phyloP scores from a whole-genome alignment of 2,888 invertebrate genomes.

The Phania funesta region DNA sequence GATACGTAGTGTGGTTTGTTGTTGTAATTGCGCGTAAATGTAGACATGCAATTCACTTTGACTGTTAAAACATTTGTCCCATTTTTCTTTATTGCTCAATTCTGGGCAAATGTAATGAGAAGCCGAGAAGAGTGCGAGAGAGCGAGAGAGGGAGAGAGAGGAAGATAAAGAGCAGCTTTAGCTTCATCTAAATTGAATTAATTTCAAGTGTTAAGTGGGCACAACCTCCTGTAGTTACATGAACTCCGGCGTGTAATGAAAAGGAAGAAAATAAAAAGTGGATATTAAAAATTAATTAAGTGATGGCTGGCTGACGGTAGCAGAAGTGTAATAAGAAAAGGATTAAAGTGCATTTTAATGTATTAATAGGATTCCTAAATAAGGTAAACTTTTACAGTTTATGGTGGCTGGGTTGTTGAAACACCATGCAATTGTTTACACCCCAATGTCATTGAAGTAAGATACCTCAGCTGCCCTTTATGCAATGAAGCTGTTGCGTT shows the following conservation, averaged over 20 bases:
- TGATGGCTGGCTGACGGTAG: not conserved
- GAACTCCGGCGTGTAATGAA: not conserved
- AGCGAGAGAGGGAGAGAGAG: too few species aligned
- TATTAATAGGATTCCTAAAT: too few species aligned
- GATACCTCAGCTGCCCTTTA: too few species aligned
- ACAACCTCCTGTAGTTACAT: not conserved
- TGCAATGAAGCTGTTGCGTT: too few species aligned
- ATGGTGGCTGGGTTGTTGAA: too few species aligned
- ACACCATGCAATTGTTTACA: too few species aligned
- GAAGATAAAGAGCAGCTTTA: too few species aligned
- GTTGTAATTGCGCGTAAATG: not conserved
- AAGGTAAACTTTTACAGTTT: too few species aligned
- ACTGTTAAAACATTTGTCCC: not conserved
- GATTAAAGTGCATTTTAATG: not conserved
- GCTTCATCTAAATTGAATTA: conserved; percentile 25
- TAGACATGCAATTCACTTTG: conserved; percentile 20
- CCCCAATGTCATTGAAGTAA: too few species aligned
- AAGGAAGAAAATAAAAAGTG: not conserved
- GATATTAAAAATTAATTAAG: not conserved
- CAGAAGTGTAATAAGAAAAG: not conserved
- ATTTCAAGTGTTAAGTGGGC: conserved; percentile 13
- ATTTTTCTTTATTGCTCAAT: too few species aligned
- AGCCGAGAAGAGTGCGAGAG: too few species aligned
- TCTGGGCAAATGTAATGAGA: too few species aligned
- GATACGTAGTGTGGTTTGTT: not conserved